phyloP scores from a whole-genome alignment of 2,797 vertebrate genomes.

The Tinamus major region DNA sequence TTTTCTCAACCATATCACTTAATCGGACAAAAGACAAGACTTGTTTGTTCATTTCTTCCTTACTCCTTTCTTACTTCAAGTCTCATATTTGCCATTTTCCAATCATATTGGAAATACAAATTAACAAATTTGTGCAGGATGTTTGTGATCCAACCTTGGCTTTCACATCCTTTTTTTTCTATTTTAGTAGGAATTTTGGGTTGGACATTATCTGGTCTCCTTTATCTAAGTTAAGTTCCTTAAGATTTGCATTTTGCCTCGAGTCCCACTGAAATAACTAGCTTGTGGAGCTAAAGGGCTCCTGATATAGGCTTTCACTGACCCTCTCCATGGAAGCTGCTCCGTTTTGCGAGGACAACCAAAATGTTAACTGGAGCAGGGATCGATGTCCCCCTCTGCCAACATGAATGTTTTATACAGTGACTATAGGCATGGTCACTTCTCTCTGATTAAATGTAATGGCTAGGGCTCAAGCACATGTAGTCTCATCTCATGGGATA shows the following conservation, averaged over 20 bases:
- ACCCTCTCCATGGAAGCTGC: not conserved
- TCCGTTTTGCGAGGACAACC: not conserved
- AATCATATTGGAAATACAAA: not conserved
- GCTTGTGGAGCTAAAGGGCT: not conserved
- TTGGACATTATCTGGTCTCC: not conserved
- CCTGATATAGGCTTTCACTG: not conserved
- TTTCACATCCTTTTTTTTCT: rapidly evolving
- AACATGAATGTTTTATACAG: not conserved
- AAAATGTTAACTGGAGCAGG: not conserved
- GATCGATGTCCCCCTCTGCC: not conserved
- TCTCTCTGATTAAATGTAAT: not conserved
- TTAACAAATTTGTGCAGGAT: not conserved
- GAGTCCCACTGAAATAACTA: not conserved
- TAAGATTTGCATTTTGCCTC: not conserved
- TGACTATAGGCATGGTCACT: not conserved
- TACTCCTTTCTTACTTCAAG: not conserved
- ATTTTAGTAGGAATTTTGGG: not conserved
- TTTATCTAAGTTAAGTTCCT: not conserved
- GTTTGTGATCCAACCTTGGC: rapidly evolving
- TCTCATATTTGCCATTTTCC: not conserved
- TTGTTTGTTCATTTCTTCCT: not conserved
- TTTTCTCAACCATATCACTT: not conserved
- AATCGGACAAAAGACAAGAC: not conserved
- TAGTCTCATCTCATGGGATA: not conserved
- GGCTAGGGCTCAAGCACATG: not conserved